These are phyloP conservation scores for Nomada goodeniana DNA, from an alignment of 2,888 invertebrate species.

Conservation along the genomic window DNA sequence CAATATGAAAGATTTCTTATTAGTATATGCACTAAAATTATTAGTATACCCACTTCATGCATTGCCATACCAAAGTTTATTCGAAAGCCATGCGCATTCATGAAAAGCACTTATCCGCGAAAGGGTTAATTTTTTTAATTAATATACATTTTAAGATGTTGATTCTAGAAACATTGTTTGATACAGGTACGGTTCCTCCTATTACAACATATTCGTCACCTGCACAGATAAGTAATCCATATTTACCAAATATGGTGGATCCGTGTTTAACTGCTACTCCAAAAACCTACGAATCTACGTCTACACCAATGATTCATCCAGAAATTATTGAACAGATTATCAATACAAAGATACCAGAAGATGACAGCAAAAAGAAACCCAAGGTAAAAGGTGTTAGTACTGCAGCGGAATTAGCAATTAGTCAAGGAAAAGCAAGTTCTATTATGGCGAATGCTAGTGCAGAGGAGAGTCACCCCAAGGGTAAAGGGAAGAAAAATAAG, in stretches of 20 bases:
- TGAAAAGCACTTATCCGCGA: too few species aligned
- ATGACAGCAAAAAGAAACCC: slow-evolving; percentile 85
- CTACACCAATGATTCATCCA: slow-evolving; percentile 80
- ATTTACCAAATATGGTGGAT: slow-evolving; percentile 79
- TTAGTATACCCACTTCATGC: background rate
- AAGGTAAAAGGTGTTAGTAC: slow-evolving; percentile 89
- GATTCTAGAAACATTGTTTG: slow-evolving; percentile 13
- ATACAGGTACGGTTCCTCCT: slow-evolving; percentile 74
- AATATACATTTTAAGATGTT: background rate
- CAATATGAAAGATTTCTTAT: too few species aligned
- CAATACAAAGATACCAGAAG: slow-evolving; percentile 82
- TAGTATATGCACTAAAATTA: background rate
- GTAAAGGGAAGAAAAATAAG: slow-evolving; percentile 87
- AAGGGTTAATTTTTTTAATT: background rate
- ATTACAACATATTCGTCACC: slow-evolving; percentile 83
- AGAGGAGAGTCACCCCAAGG: slow-evolving; percentile 82
- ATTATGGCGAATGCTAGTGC: slow-evolving; percentile 83
- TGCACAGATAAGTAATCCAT: slow-evolving; percentile 82
- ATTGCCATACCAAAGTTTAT: background rate
- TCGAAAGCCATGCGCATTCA: too few species aligned
- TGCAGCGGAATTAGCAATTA: slow-evolving; percentile 88
- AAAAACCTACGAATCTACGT: slow-evolving; percentile 83
- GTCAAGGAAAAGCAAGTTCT: slow-evolving; percentile 85
- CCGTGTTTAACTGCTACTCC: slow-evolving; percentile 83
- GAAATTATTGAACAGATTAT: slow-evolving; percentile 83